Percentiles rank a stretch among this genome's conserved stretches.
Conservation (phyloP, 2,113 vertebrate genomes). For the Sinocyclocheilus anophthalmus region DNA sequence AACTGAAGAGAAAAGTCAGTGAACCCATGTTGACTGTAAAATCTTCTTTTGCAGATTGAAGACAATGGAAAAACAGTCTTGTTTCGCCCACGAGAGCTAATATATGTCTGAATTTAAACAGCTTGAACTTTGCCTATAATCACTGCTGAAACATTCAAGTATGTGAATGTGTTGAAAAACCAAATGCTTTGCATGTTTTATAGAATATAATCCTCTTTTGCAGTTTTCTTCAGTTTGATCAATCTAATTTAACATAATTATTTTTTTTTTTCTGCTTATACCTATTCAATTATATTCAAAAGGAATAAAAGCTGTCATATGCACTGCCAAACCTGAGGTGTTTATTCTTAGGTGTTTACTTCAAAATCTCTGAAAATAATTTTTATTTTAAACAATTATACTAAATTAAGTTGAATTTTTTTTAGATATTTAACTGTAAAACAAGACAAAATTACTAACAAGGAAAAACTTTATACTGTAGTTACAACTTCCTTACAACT, state of each 20-base stretch:
- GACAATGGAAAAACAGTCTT: conserved; percentile 10
- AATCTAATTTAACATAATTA: not conserved
- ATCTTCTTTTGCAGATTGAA: conserved; percentile 31
- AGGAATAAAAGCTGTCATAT: not conserved
- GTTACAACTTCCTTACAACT: not conserved
- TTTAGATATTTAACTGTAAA: not conserved
- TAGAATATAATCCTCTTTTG: not conserved
- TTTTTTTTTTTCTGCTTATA: not conserved
- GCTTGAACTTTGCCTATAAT: not conserved
- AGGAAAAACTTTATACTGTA: not conserved
- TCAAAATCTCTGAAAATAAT: not conserved
- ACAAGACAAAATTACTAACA: not conserved
- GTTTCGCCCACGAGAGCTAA: not conserved
- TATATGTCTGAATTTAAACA: not conserved
- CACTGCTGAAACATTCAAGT: not conserved
- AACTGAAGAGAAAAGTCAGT: not conserved
- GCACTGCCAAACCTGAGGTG: not conserved
- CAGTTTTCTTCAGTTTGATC: not conserved
- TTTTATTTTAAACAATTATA: not conserved
- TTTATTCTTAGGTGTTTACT: not conserved
- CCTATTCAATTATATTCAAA: not conserved
- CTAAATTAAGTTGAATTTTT: no score
- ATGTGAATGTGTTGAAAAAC: not conserved
- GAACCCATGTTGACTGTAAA: conserved; percentile 51
- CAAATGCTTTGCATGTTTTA: not conserved